Base-by-base conservation (phyloP, 2,797 vertebrate species). In the Glossophaga mutica region DNA sequence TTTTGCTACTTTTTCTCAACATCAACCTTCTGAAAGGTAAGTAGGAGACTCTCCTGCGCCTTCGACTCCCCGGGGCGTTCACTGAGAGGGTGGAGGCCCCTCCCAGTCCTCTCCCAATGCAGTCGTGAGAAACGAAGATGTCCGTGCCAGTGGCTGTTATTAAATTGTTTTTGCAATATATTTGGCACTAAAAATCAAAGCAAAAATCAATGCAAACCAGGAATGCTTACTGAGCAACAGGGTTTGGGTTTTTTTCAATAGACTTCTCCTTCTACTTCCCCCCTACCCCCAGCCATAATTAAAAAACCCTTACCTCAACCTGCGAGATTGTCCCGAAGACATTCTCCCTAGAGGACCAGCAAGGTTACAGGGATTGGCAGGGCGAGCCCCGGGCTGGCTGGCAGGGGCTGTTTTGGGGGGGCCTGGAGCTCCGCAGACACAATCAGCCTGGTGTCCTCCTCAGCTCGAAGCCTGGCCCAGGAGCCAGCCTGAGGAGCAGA, bases 1-100 rank as follows among this genome's bases (percentile, higher is more conserved):
- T 97, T 90, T 87, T 98, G 77, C 96, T 98, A 6, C 95, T 98
- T 94, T 94, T 96, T 94, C 83, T 98, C 87, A 86, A 87, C 29
- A 22, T 62, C 67, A 12, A 62, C 16, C 77, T 94, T 79, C 89
- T 98, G 57, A 97, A 87, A 73, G 98, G 98, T 98, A 91, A 98
- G 98, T 97, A 95, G 59, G 88, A 1, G 21, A 21, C 29, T 48
- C 55, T 19, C 70, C 32, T 44, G 65, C 46, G 89, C 16, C 46
- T 96, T 26, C 44, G 4, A 21, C 37, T 67, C 15, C 32, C 82
- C 55, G 22, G 57, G 44, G 46, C 87, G 39, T 79, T 90, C 91
- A 1, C 52, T 19, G 8, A 87, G 46, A 39, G 26, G 5, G 5
- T 15, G 8, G 42, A 37, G 22, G 14, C 10, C 34, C 65, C 10